Percentiles rank a stretch among this genome's conserved stretches.
Evolutionary conservation across 1,140 invertebrate species (phyloP).

Genomic region (Macrobrachium nipponense): DNA sequence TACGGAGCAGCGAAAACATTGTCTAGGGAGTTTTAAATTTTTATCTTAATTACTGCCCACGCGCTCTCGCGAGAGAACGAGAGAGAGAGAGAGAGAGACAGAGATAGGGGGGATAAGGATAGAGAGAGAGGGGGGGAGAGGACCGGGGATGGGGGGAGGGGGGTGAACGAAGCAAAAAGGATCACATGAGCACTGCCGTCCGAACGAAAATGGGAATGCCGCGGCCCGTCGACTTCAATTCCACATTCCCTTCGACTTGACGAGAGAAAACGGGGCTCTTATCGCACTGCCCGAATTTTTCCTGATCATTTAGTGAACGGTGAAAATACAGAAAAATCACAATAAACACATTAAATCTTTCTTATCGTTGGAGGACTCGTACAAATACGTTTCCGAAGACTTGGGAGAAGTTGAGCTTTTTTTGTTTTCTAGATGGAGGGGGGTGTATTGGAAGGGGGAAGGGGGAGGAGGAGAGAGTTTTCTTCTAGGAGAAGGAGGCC

Average conservation of each 20-base stretch:
- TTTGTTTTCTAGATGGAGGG: no score
- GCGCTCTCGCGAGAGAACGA: constrained; percentile 2
- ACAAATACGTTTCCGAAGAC: constrained; percentile 60
- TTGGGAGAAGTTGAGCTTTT: neutral
- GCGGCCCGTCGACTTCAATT: constrained; percentile 60
- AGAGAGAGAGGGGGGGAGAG: neutral
- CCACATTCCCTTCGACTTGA: constrained; percentile 62
- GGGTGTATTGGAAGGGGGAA: no score
- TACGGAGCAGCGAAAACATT: neutral
- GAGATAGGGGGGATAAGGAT: no score
- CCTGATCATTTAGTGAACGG: constrained; percentile 62
- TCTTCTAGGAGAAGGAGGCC: no score
- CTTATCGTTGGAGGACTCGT: constrained; percentile 62
- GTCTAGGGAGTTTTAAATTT: constrained; percentile 31
- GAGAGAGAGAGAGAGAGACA: neutral
- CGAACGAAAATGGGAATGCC: constrained; percentile 58
- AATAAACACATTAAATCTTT: constrained; percentile 61
- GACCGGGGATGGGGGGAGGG: neutral
- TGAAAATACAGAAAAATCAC: constrained; percentile 61
- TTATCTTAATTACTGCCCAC: constrained; percentile 60
- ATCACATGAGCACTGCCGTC: constrained; percentile 48
- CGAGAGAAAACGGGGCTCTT: constrained; percentile 61
- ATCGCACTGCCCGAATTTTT: constrained; percentile 60
- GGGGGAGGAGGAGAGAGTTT: no score
- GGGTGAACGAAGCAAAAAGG: constrained; percentile 55